Base-by-base conservation (phyloP, 2,888 invertebrate genomes). In the Eristalis intricaria region DNA sequence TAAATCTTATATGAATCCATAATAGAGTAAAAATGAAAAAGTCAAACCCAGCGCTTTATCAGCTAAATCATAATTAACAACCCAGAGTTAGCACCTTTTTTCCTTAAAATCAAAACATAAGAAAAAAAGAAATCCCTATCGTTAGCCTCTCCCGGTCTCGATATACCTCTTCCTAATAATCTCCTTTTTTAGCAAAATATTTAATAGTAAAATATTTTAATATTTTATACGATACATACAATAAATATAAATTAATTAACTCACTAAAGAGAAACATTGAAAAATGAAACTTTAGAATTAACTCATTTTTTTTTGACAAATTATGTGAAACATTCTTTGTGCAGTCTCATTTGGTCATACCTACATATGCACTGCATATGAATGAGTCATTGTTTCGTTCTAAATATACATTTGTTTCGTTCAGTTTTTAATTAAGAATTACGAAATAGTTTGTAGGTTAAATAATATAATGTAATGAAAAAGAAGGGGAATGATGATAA, bases 121-220 rank as follows among this genome's bases (percentile, higher is more conserved):
- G 40, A 22, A 1, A 4, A 40, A 61, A n/a, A 11, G 58, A 71
- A 56, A 58, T 70, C 76, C 87, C 60, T 80, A 60, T 87, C 76
- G 87, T 87, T 80, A 87, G 80, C 80, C 87, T 87, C 87, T 80
- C 87, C 87, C 87, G 87, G 84, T 87, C 84, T 84, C 64, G 69
- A 87, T 76, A 87, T 87, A 87, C 87, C 87, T 87, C 87, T 84
- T 84, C 87, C 87, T 87, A 75, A 40, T 80, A 87, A 76, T 64
- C 71, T 56, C 74, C 68, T 92, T 92, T 91, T 92, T 92, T 92
- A 92, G 92, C 92, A 91, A 92, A 92, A 92, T 92, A 92, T 92
- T 91, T 91, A 90, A 89, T 89, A 89, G 89, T 83, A 82, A 86
- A 88, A 87, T 87, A 87, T 86, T 86, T 79, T 84, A 87, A 84